Conservation (phyloP, 2,797 vertebrate genomes). For the Kryptopterus vitreolus region DNA sequence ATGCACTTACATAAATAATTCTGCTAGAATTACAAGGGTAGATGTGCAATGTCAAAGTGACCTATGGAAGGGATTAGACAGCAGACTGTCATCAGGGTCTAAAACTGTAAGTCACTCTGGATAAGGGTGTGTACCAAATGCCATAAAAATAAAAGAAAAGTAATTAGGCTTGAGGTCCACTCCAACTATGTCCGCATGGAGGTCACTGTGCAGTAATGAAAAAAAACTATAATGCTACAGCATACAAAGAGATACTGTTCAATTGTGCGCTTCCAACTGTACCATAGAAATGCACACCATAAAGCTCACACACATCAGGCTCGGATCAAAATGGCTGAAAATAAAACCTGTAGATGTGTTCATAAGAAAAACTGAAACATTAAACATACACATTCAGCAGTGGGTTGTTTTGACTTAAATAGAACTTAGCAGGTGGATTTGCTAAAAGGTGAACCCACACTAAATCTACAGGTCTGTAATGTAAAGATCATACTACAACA, state of each 20-base stretch:
- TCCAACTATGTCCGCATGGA: not conserved
- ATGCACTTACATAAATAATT: too few species aligned
- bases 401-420: not conserved
- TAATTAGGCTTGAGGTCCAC: too few species aligned
- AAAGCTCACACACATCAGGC: too few species aligned
- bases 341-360: not conserved
- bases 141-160: too few species aligned
- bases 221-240: not conserved
- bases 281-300: not conserved
- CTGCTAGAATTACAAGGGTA: too few species aligned
- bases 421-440: not conserved
- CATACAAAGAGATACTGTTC: not conserved
- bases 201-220: not conserved
- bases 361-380: not conserved
- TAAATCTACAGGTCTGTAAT: not conserved
- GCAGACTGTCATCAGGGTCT: too few species aligned
- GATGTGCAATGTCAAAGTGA: too few species aligned
- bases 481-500: not conserved
- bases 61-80: too few species aligned
- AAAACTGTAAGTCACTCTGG: too few species aligned
- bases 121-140: too few species aligned
- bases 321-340: not conserved
- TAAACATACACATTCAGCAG: not conserved
- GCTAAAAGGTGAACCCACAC: slow-evolving; percentile 7
- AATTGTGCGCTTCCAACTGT: not conserved